A percentile compares a stretch with the other conserved stretches of the same genome.
phyloP scores from a whole-genome alignment of 2,113 vertebrate species.

The Hemicordylus capensis region DNA sequence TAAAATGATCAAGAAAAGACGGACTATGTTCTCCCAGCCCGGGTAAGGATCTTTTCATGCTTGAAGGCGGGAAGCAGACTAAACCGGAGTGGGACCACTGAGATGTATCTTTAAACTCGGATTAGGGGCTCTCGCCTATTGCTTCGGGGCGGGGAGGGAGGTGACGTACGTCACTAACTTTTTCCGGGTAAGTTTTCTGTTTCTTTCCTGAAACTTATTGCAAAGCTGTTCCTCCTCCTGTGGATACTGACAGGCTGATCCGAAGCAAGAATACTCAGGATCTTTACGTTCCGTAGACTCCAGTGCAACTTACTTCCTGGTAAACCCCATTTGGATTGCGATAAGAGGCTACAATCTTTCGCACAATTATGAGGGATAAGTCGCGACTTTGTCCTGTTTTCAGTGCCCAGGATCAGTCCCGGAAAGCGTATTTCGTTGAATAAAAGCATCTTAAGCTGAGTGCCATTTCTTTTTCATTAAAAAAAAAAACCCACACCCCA shows the following conservation, averaged over 20 bases:
- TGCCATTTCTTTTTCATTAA: background rate
- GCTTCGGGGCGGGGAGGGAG: background rate
- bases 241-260: background rate
- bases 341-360: background rate
- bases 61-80: background rate
- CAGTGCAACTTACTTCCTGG: background rate
- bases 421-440: background rate
- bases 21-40: no score
- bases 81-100: background rate
- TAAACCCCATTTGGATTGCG: background rate
- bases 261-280: background rate
- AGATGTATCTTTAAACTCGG: background rate
- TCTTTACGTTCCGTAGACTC: no score
- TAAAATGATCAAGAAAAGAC: background rate
- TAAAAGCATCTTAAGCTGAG: background rate
- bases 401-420: background rate
- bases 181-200: background rate
- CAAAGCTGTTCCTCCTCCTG: background rate
- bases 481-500: background rate
- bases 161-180: background rate
- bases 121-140: background rate
- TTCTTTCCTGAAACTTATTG: background rate
- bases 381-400: background rate
- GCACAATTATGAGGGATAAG: background rate
- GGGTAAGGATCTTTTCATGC: background rate